Base-by-base conservation (phyloP, 1,140 invertebrate genomes). In the Matsumurasca onukii region DNA sequence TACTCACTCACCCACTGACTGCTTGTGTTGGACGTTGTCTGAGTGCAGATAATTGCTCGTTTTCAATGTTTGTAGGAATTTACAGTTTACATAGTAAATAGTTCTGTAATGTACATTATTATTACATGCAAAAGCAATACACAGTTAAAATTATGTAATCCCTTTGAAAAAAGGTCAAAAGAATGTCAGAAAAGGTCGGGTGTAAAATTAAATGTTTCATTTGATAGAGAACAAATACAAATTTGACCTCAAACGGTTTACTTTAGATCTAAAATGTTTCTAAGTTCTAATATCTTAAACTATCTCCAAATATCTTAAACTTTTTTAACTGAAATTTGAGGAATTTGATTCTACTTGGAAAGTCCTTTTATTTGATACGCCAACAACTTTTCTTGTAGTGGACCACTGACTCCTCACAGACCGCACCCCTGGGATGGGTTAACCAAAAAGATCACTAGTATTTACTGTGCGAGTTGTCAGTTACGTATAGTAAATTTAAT, bases 1-100 rank as follows among this genome's bases (percentile, higher is more conserved):
- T 65, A 65, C 39, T 65, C 62, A 65, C 62, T 65, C 62, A 65
- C 48, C 62, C 62, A 65, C n/a, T 30, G 13, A 27, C 62, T 65
- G 31, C 62, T 65, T 20, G 17, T 9, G 24, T 65, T 65, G 12
- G 62, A 27, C 22, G n/a, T n/a, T 1, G 31, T 29, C 62, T 65
- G 62, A 13, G 9, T 22, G 3, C 5, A 55, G 3, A n/a, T 5
- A 55, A 20, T n/a, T 55, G 5, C 24, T 13, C 12, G 51, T 55
- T n/a, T 20, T 12, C 5, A 9, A 55, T 5, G 34, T 45, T 45
- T 45, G 9, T 45, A 45, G 34, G 34, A 12, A 45, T 45, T 45
- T 12, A 45, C 39, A 45, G 9, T 45, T 45, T 45, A n/a, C 39
- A 45, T n/a, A 45, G 9, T 45, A 45, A 45, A 45, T 12, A 45